A percentile compares a stretch with the other conserved stretches of the same genome.
Evolutionary conservation across 1,140 invertebrate species (phyloP).

Genomic region (Lithobius niger): DNA sequence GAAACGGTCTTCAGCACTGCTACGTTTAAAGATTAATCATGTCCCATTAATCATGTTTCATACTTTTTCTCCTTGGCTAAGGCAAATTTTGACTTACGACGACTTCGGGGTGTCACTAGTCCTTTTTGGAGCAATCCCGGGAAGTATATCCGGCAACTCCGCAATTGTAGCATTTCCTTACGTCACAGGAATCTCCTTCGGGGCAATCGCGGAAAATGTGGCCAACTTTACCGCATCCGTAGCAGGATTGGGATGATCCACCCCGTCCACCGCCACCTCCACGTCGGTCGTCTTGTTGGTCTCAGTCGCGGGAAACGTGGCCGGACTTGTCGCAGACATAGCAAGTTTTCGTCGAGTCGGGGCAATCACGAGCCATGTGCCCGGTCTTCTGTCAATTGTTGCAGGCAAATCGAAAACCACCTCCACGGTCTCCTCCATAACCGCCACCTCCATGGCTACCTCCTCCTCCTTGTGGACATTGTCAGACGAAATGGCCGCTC

Average conservation of each 20-base stretch:
- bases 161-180: slow-evolving; percentile 57
- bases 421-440: slow-evolving; percentile 15
- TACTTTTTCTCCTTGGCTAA: too few relatives aligned
- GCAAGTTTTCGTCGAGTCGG: slow-evolving; percentile 37
- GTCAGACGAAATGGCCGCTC: slow-evolving; percentile 27
- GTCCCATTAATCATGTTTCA: too few relatives aligned
- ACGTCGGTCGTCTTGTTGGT: slow-evolving; percentile 13
- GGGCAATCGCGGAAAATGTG: slow-evolving; percentile 39
- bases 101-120: too few relatives aligned
- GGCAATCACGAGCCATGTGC: slow-evolving; percentile 74
- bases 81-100: too few relatives aligned
- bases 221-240: slow-evolving; percentile 37
- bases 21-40: too few relatives aligned
- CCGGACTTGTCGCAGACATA: slow-evolving; percentile 29
- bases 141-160: slow-evolving; percentile 78
- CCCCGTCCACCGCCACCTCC: too few relatives aligned
- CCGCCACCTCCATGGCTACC: slow-evolving; percentile 17
- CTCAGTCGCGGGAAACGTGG: slow-evolving; percentile 30
- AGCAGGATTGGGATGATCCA: slow-evolving; percentile 33
- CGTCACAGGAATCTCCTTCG: slow-evolving; percentile 26
- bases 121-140: slow-evolving; percentile 60
- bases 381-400: slow-evolving; percentile 79
- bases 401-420: slow-evolving; percentile 41
- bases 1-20: too few relatives aligned
- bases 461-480: slow-evolving; percentile 17